These are phyloP conservation scores for Mallotus villosus DNA, from an alignment of 2,797 vertebrate species.

Conservation along the genomic window DNA sequence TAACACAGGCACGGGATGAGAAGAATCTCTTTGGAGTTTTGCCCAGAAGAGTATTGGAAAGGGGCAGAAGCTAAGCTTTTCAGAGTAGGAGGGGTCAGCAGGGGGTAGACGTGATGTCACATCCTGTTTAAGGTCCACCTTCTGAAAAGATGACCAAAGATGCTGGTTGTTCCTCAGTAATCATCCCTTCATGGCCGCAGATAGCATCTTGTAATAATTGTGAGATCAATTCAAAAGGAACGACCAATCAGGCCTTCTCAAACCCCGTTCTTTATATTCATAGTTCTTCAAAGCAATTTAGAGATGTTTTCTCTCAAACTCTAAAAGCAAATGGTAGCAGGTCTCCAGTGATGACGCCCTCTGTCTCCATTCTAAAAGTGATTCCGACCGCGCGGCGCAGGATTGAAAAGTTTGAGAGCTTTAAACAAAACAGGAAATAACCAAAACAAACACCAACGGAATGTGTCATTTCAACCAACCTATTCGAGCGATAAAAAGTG, in stretches of 20 bases:
- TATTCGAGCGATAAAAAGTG: conserved; percentile 37
- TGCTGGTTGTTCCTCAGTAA: background rate
- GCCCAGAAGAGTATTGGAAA: conserved; percentile 8
- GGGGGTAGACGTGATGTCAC: background rate
- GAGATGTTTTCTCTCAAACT: background rate
- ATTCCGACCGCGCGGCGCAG: background rate
- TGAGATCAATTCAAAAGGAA: background rate
- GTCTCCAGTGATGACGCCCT: background rate
- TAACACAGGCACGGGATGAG: conserved; percentile 37
- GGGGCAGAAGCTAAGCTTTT: conserved; percentile 17
- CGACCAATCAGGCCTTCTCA: background rate
- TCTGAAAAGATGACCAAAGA: background rate
- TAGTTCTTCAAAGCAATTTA: conserved; percentile 8
- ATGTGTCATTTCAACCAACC: conserved; percentile 27
- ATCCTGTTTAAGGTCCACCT: background rate
- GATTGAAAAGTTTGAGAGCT: conserved; percentile 1
- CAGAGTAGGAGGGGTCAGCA: conserved; percentile 18
- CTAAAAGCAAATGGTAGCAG: background rate
- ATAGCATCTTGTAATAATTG: background rate
- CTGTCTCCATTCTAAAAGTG: background rate
- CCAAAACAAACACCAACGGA: conserved; percentile 17
- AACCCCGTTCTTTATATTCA: conserved; percentile 1
- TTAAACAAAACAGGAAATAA: conserved; percentile 24
- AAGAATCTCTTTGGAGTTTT: conserved; percentile 4
- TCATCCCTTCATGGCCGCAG: background rate